Base-by-base conservation (phyloP, 1,140 invertebrate species). In the Sycophila sp. region DNA sequence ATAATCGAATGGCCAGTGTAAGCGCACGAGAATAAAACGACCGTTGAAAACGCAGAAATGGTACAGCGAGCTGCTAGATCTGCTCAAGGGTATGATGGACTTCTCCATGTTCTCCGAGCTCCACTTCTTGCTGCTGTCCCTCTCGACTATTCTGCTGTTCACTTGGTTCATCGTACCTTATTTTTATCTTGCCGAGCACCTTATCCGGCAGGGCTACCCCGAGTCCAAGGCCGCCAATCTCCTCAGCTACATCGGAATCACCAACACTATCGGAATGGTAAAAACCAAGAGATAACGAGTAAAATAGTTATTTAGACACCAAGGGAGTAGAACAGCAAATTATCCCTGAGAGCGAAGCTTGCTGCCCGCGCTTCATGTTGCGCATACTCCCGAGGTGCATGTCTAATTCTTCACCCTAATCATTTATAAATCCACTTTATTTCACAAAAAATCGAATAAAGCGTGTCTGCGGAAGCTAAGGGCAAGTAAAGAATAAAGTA, bases 241-340 rank as follows among this genome's bases (percentile, higher is more conserved):
- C 38, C 82, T 99, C 17, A 98, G 97, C 7, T 93, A 97, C 56
- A 98, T 99, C 80, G 98, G 97, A 71, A 96, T 98, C 64, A 96
- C 96, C 4, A 98, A 98, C 83, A 97, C 96, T 0, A 78, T 96
- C 56, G 96, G 95, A 45, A 95, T 95, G 92, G 94, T 94, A 87
- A 88, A 88, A 78, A 60, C 36, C 11, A 24, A 26, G 11, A 28
- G n/a, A n/a, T n/a, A n/a, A n/a, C n/a, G n/a, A n/a, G n/a, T n/a
- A n/a, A n/a, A n/a, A n/a, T n/a, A n/a, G n/a, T n/a, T n/a, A n/a
- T n/a, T n/a, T n/a, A n/a, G n/a, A n/a, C n/a, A n/a, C n/a, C n/a
- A n/a, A n/a, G n/a, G n/a, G n/a, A n/a, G n/a, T n/a, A n/a, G n/a
- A n/a, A n/a, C n/a, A n/a, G n/a, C n/a, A n/a, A n/a, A n/a, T n/a